Conservation (phyloP, 2,797 vertebrate genomes). For the Botia kubotai region DNA sequence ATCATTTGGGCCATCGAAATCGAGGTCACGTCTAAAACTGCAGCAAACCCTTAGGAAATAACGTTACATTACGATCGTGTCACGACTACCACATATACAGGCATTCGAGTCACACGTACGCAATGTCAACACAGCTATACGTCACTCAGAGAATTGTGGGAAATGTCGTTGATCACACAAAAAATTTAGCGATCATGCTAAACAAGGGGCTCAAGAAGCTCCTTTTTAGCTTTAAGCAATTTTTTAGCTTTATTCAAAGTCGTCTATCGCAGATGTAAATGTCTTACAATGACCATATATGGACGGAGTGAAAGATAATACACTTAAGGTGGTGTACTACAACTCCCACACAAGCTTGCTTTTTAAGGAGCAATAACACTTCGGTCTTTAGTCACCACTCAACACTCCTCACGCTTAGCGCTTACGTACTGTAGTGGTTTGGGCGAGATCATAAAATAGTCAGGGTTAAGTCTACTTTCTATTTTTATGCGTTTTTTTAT, state of each 20-base stretch:
- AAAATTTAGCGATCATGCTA: background rate
- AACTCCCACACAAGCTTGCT: conserved; percentile 42
- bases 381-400: conserved; percentile 35
- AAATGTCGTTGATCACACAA: conserved; percentile 61
- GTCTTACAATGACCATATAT: rapidly evolving
- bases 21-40: background rate
- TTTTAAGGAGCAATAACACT: conserved; percentile 35
- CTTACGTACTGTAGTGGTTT: too few relatives aligned
- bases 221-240: background rate
- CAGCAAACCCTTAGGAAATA: background rate
- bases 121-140: conserved; percentile 53
- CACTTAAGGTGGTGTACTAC: conserved; percentile 41
- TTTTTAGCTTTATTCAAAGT: background rate
- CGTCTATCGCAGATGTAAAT: too few relatives aligned
- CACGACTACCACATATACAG: conserved; percentile 66
- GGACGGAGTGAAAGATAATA: background rate
- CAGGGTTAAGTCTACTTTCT: background rate
- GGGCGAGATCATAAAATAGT: background rate
- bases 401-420: too few relatives aligned
- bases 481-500: too few relatives aligned
- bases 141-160: conserved; percentile 69
- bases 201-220: background rate
- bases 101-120: conserved; percentile 73
- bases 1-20: background rate
- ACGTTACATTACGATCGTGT: background rate